Conservation (phyloP, 2,888 invertebrate species). For the Terebella lapidaria region DNA sequence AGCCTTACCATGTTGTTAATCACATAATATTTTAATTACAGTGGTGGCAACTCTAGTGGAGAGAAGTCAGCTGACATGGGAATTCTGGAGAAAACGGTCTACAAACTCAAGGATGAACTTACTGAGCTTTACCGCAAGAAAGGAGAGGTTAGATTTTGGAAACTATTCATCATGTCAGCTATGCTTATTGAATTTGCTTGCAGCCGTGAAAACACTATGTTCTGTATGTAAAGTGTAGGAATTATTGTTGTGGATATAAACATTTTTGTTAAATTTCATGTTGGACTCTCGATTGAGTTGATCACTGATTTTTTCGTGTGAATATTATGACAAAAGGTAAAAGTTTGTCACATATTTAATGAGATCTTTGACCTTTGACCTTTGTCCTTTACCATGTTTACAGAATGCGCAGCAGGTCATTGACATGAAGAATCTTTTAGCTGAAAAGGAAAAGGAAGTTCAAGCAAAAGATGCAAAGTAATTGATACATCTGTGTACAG, state of each 20-base stretch:
- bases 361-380: no score
- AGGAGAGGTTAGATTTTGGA: slow-evolving; percentile 73
- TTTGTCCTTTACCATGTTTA: slow-evolving; percentile 8
- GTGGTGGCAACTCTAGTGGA: slow-evolving; percentile 27
- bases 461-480: slow-evolving; percentile 17
- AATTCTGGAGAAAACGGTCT: slow-evolving; percentile 78
- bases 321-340: no score
- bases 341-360: no score
- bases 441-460: slow-evolving; percentile 73
- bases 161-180: background rate
- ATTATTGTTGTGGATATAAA: no score
- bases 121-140: slow-evolving; percentile 82
- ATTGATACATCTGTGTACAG: background rate
- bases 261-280: no score
- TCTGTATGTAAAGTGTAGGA: no score
- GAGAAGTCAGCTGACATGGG: no score
- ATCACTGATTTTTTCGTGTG: no score
- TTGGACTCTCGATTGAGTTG: no score
- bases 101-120: slow-evolving; percentile 84
- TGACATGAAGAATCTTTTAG: slow-evolving; percentile 77
- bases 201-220: background rate
- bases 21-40: slow-evolving; percentile 4
- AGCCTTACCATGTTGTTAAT: background rate
- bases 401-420: slow-evolving; percentile 85
- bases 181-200: no score